Conservation (phyloP, 2,113 vertebrate genomes). For the Corydoras sp. region DNA sequence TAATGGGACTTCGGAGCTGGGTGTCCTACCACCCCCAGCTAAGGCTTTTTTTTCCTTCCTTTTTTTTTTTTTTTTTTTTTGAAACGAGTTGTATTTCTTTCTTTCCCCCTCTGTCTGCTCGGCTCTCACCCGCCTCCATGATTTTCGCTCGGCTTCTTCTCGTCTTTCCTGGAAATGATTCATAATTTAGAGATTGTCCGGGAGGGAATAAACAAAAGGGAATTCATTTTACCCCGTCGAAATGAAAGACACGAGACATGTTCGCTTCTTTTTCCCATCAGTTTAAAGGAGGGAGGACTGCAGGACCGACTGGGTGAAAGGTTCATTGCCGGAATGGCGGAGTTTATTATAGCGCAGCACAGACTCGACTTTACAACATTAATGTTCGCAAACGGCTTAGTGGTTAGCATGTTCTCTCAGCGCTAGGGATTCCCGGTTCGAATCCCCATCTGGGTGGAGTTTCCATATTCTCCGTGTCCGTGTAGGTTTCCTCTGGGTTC, state of each 20-base stretch:
- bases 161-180: slow-evolving; percentile 47
- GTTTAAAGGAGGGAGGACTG: slow-evolving; percentile 41
- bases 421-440: no score
- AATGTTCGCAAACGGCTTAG: no score
- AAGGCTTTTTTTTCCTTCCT: slow-evolving; percentile 42
- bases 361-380: no score
- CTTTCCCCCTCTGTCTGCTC: slow-evolving; percentile 37
- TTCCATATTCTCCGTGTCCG: no score
- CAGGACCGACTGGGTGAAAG: slow-evolving; percentile 39
- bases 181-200: slow-evolving; percentile 58
- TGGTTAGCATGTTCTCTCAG: no score
- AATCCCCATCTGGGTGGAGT: no score
- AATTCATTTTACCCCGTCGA: slow-evolving; percentile 44
- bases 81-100: slow-evolving; percentile 50
- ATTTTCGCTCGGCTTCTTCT: slow-evolving; percentile 23
- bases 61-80: slow-evolving; percentile 27
- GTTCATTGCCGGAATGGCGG: slow-evolving; percentile 52
- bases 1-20: slow-evolving; percentile 48
- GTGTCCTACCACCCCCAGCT: slow-evolving; percentile 50
- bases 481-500: no score
- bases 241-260: slow-evolving; percentile 58
- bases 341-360: slow-evolving; percentile 6
- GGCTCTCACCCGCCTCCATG: slow-evolving; percentile 13
- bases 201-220: slow-evolving; percentile 56
- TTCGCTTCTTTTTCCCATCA: slow-evolving; percentile 43